Evolutionary conservation across 53 echinoderm and acorn worm genomes (phyloP), one percentile per base, ranked within the genome.

Genomic region (Actinopyga echinites): DNA sequence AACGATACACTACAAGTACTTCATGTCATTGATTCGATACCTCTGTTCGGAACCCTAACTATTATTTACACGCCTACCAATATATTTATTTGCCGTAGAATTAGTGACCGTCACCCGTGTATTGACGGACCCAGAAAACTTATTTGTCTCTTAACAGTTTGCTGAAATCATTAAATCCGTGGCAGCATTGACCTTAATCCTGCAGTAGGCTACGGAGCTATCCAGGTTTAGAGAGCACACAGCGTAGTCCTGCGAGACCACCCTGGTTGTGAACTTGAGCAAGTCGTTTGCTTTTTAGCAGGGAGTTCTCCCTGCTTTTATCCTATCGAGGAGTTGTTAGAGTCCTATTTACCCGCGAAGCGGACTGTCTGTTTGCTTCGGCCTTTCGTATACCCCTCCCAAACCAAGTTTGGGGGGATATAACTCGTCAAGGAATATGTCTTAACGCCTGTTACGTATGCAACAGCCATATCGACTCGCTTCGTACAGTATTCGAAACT

Each of bases 121-220:
- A 38, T 68, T 68, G 68, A 68, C 34, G 32, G 68, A 21, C 22
- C 5, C 34, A 12, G 12, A 38, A 12, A 36, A 68, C 68, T 68
- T 68, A 38, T 68, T 68, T 68, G 68, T 68, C 40, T 68, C 68
- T 31, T 68, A 68, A 68, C 68, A 68, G 68, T 68, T 68, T 68
- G 68, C 4, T 68, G 68, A 68, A 68, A 21, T 68, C 68, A 37
- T 68, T 68, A 68, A 29, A 21, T 21, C 38, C 8, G 68, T 68
- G 38, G 17, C 31, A 68, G 68, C 68, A 38, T 68, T 68, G 68
- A 68, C 68, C 68, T 68, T 68, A 68, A 68, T 68, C 68, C 68
- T 29, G n/a, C n/a, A 34, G 35, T 68, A 67, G 68, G 68, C 22
- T 38, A 38, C 68, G 32, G 22, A 35, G 35, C 10, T 31, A 17